Evolutionary conservation across 2,888 invertebrate species (phyloP), one percentile per base, ranked within the genome.

Genomic region (Apodemia zela): DNA sequence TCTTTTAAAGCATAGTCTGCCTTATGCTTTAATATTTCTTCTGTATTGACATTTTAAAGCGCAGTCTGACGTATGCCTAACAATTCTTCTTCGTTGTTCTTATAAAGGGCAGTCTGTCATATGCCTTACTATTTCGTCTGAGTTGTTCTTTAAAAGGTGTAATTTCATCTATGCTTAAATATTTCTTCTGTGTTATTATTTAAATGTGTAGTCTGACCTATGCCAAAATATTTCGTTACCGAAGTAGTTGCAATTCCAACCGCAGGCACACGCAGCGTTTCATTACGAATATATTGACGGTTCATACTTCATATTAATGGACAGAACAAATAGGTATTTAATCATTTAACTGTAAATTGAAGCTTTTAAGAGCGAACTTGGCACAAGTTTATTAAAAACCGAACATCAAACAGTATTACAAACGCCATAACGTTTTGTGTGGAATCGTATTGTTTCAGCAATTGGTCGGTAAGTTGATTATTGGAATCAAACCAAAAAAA

Each of bases 251-350:
- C 64, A 61, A 66, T 63, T 66, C 54, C 63, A 66, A 72, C 75
- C 73, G 66, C 75, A 72, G 67, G 72, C 42, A 72, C 71, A 66
- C 71, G 76, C 75, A 75, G 81, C 81, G 79, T 77, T 82, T 84
- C 83, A 81, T 83, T 83, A 81, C 76, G 71, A 76, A 77, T 74
- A 79, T 77, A 85, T 85, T 82, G 85, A 83, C 82, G 81, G 74
- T 73, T 78, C 76, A 75, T 77, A 78, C 79, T 79, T 75, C 75
- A 75, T 77, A 80, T 84, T 79, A 81, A 83, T 79, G 75, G 74
- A 77, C 76, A 78, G 80, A 79, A 76, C 75, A 76, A 70, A 71
- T 68, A 71, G 67, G 71, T 75, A 71, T 72, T 76, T 72, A 71
- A 73, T 71, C 66, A 73, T 72, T 71, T 70, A 66, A 65, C 67